Percentiles rank a stretch among this genome's conserved stretches.
phyloP scores from a whole-genome alignment of 2,888 invertebrate species.

The Monopis laevigella region DNA sequence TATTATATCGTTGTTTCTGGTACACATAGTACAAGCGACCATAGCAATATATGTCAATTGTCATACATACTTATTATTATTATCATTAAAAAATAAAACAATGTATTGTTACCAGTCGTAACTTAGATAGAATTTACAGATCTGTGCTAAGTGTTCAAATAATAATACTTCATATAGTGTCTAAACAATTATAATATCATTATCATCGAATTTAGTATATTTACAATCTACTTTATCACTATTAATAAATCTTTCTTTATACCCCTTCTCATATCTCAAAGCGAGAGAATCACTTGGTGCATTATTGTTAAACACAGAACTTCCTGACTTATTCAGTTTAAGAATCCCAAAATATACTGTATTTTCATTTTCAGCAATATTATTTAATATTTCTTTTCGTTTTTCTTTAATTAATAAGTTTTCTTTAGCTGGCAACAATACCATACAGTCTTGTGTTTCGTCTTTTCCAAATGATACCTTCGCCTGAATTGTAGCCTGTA shows the following conservation, averaged over 20 bases:
- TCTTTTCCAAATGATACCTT: conserved; percentile 38
- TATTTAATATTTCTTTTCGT: conserved; percentile 25
- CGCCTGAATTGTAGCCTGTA: conserved; percentile 53
- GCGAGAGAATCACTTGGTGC: conserved; percentile 44
- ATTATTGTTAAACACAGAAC: conserved; percentile 38
- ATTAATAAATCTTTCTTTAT: conserved; percentile 34
- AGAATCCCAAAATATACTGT: conserved; percentile 48
- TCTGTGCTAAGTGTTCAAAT: no score
- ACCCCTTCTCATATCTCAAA: conserved; percentile 52
- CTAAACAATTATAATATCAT: conserved; percentile 39
- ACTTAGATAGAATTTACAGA: no score
- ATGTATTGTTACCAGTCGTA: no score
- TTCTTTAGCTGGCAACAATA: conserved; percentile 45
- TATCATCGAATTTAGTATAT: conserved; percentile 30
- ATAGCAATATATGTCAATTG: no score
- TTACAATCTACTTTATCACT: conserved; percentile 23
- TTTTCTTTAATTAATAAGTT: conserved; percentile 43
- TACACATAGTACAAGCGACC: no score
- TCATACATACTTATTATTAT: no score
- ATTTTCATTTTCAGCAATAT: conserved; percentile 26
- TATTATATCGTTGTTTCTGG: no score
- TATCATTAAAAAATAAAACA: no score
- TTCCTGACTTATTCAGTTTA: conserved; percentile 35
- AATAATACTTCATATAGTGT: no score
- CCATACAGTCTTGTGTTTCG: conserved; percentile 35